Evolutionary conservation across 2,113 vertebrate genomes (phyloP).

Genomic region (Terrapene triunguis): DNA sequence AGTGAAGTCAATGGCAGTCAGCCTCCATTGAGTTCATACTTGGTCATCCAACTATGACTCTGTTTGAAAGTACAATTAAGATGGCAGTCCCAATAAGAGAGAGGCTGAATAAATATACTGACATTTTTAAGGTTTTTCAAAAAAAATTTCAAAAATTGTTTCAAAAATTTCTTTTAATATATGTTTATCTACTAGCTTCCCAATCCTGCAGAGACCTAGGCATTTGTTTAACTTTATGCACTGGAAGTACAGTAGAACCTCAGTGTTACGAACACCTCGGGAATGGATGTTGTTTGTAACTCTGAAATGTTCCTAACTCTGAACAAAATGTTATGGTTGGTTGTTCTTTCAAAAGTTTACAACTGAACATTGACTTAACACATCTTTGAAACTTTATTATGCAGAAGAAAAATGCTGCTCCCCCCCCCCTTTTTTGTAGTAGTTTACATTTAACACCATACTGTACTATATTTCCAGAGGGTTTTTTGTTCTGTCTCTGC

Average conservation of each 20-base stretch:
- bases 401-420: no score
- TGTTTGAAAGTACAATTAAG: neutral
- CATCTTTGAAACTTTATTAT: no score
- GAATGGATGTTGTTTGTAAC: no score
- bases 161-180: neutral
- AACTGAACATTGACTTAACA: no score
- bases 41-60: neutral
- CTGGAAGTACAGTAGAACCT: neutral
- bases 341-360: no score
- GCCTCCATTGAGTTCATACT: neutral
- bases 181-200: neutral
- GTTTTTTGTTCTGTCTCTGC: no score
- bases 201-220: neutral
- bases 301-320: no score
- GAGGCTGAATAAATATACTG: neutral
- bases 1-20: accelerated
- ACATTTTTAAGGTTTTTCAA: neutral
- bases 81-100: accelerated
- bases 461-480: no score
- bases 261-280: no score
- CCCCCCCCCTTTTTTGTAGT: no score
- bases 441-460: no score
- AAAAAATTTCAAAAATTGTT: neutral
- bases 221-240: neutral
- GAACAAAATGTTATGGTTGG: no score